Percentiles rank a stretch among this genome's conserved stretches.
phyloP scores from a whole-genome alignment of 2,113 vertebrate species.

The Eleginops maclovinus region DNA sequence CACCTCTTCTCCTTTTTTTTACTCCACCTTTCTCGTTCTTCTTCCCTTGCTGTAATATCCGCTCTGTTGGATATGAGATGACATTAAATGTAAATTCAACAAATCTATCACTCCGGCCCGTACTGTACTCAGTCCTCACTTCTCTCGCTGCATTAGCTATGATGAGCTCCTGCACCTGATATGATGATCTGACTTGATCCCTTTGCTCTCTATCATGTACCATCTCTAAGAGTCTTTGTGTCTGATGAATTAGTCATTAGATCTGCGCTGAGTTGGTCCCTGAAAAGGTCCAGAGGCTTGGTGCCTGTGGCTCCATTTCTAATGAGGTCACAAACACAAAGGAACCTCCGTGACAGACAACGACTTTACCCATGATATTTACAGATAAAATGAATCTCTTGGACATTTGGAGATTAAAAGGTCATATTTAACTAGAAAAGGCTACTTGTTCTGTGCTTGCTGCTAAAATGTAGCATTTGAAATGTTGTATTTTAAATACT shows the following conservation, averaged over 20 bases:
- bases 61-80: not conserved
- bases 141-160: not conserved
- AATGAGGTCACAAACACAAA: slow-evolving; percentile 53
- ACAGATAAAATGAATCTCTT: not conserved
- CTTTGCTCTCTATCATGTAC: slow-evolving; percentile 44
- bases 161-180: slow-evolving; percentile 44
- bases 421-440: not conserved
- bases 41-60: slow-evolving; percentile 3
- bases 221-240: slow-evolving; percentile 38
- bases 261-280: slow-evolving; percentile 9
- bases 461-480: not conserved
- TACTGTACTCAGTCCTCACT: not conserved
- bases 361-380: not conserved
- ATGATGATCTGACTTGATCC: slow-evolving; percentile 45
- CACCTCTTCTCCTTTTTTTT: slow-evolving; percentile 31
- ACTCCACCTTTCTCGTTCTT: not conserved
- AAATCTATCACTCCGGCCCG: not conserved
- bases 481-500: not conserved
- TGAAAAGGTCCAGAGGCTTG: slow-evolving; percentile 36
- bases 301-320: slow-evolving; percentile 31
- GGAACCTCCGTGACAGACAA: slow-evolving; percentile 28
- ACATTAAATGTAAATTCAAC: not conserved
- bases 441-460: not conserved
- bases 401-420: not conserved
- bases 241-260: slow-evolving; percentile 64